Percentiles rank a stretch among this genome's conserved stretches.
phyloP scores from a whole-genome alignment of 1,140 invertebrate species.

The Daktulosphaira vitifoliae region DNA sequence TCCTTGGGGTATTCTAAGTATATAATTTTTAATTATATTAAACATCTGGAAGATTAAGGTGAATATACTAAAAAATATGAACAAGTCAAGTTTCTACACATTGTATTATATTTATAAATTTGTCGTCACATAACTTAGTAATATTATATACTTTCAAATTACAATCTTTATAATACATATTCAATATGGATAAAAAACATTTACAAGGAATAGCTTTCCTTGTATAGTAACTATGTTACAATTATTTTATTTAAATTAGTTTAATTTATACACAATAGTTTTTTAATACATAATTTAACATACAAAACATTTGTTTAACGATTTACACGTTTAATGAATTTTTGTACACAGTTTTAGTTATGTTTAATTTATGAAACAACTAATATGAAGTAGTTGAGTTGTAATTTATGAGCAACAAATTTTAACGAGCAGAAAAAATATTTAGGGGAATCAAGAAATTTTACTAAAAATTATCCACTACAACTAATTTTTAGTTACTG shows the following conservation, averaged over 20 bases:
- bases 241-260: slow-evolving; percentile 17
- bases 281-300: slow-evolving; percentile 7
- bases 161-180: slow-evolving; percentile 23
- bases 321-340: slow-evolving; percentile 26
- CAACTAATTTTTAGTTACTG: not conserved
- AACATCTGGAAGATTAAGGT: no score
- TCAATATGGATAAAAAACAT: slow-evolving; percentile 31
- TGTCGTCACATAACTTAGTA: no score
- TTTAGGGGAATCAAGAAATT: slow-evolving; percentile 7
- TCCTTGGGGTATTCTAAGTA: no score
- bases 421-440: slow-evolving; percentile 26
- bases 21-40: no score
- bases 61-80: no score
- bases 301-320: slow-evolving; percentile 31
- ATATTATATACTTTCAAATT: no score
- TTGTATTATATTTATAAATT: no score
- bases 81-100: no score
- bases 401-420: slow-evolving; percentile 28
- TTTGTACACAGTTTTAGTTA: slow-evolving; percentile 27
- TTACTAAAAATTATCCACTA: not conserved
- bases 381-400: not conserved
- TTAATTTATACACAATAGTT: slow-evolving; percentile 29
- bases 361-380: slow-evolving; percentile 1
- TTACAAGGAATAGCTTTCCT: slow-evolving; percentile 24
- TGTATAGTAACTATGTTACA: slow-evolving; percentile 12